A percentile compares a stretch with the other conserved stretches of the same genome.
Evolutionary conservation across 2,888 invertebrate genomes (phyloP).

Genomic region (Lasioglossum lativentre): DNA sequence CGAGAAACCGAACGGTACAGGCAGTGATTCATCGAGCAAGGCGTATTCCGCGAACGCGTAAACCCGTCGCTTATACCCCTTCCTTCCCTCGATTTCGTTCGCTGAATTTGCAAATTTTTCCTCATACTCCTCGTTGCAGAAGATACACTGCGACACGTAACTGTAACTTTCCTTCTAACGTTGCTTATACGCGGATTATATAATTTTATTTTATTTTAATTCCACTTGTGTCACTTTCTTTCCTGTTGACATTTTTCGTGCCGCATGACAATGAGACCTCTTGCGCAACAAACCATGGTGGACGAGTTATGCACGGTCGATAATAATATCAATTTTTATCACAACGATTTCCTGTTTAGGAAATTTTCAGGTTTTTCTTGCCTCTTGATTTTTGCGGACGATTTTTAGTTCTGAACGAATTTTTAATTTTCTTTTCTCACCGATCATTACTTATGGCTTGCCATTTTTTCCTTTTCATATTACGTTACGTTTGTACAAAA

Average conservation of each 20-base stretch:
- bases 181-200: background rate
- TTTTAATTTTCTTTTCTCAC: too few relatives aligned
- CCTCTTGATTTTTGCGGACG: background rate
- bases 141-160: background rate
- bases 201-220: background rate
- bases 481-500: too few relatives aligned
- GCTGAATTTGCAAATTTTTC: background rate
- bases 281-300: background rate
- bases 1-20: slow-evolving; percentile 63
- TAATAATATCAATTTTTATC: background rate
- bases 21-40: slow-evolving; percentile 56
- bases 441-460: too few relatives aligned
- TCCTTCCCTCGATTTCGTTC: background rate
- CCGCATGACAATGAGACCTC: background rate
- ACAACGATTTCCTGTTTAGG: background rate
- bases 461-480: too few relatives aligned
- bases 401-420: background rate
- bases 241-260: background rate
- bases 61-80: background rate
- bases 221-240: background rate
- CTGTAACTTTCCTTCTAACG: background rate
- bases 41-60: slow-evolving; percentile 37
- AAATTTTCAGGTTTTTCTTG: background rate
- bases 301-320: background rate
- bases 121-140: background rate